Base-by-base conservation (phyloP, 2,888 invertebrate genomes). In the Galerucella nymphaeae region DNA sequence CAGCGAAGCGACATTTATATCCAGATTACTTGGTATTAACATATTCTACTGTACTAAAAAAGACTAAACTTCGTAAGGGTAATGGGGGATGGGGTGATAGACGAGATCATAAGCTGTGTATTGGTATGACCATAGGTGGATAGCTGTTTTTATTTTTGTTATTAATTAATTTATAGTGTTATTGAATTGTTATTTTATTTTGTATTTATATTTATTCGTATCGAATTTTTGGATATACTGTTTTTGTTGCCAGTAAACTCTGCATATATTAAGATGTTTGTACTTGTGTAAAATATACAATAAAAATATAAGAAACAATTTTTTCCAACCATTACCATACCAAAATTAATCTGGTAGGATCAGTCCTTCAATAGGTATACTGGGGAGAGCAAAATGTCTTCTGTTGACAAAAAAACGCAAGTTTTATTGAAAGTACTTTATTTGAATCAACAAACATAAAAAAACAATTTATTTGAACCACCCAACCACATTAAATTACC, bases 21-120 rank as follows among this genome's bases (percentile, higher is more conserved):
- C 94, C 95, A 0, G 88, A 89, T 50, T 89, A 92, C 70, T 88
- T 95, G 68, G 91, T 90, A 58, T 86, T 92, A 65, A 91, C 91
- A 2, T 90, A 91, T 72, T 90, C 91, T 55, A 91, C 91, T 13
- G 89, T 92, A 9, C 90, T 92, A 0, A 91, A 94, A 78, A 94
- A 93, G 79, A 90, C 92, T 1, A 93, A 93, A 81, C 87, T 95
- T 4, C 90, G 93, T 10, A 96, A 96, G 85, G 96, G 96, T 0
- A 99, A 99, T 84, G 99, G 99, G 0, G 99, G 99, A 1, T 99
- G 99, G 99, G 98, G 97, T 9, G 99, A 99, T 84, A 84, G 89
- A 13, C 89, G 97, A 75, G 97, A 97, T 87, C 94, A 93, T 83
- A 90, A 92, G 80, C 87, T 97, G 20, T 97, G 97, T 87, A 87